A percentile compares a stretch with the other conserved stretches of the same genome.
Evolutionary conservation across 2,888 invertebrate species (phyloP).

Genomic region (Dendrolimus houi): DNA sequence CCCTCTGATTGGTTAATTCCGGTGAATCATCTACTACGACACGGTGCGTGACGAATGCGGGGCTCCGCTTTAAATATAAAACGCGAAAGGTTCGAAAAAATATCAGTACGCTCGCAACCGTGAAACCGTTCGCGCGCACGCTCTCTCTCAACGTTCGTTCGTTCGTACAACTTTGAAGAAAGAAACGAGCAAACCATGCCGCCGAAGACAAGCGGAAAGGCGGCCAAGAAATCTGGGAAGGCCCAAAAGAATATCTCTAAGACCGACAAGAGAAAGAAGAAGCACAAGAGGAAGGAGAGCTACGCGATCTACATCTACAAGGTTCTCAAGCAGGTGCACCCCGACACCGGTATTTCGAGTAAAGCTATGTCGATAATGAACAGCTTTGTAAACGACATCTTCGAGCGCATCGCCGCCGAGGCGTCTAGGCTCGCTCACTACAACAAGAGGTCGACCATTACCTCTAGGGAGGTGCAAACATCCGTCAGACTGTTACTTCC

Average conservation of each 20-base stretch:
- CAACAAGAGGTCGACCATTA: too few relatives aligned
- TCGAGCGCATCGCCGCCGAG: background rate
- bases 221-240: conserved; percentile 72
- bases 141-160: too few relatives aligned
- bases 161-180: too few relatives aligned
- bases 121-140: too few relatives aligned
- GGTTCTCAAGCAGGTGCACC: too few relatives aligned
- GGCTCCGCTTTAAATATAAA: too few relatives aligned
- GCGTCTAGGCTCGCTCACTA: background rate
- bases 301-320: conserved; percentile 67
- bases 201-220: conserved; percentile 47
- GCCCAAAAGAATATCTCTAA: conserved; percentile 76
- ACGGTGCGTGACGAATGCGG: too few relatives aligned
- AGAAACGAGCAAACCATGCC: conserved; percentile 19
- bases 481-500: conserved; percentile 80
- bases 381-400: conserved; percentile 2
- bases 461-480: conserved; percentile 58
- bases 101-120: too few relatives aligned
- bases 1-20: too few relatives aligned
- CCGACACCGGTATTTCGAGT: too few relatives aligned
- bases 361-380: conserved; percentile 1
- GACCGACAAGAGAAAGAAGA: conserved; percentile 74
- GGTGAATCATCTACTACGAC: too few relatives aligned
- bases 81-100: too few relatives aligned
- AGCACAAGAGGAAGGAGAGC: conserved; percentile 73